These are phyloP conservation scores for Lepetodrilus schrolli DNA, from an alignment of 2,888 invertebrate genomes.

Conservation along the genomic window DNA sequence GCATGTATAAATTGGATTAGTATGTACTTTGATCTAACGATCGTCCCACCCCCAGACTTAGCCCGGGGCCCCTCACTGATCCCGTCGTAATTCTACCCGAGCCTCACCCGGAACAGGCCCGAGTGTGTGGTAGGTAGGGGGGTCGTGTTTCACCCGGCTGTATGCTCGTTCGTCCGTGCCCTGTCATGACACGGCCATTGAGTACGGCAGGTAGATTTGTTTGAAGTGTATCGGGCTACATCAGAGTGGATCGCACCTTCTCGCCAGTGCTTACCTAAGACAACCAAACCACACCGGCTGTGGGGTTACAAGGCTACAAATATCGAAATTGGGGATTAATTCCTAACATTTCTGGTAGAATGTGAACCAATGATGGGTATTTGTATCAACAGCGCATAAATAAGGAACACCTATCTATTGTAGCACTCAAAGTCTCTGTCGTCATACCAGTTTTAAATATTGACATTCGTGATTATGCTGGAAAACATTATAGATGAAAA, in stretches of 20 bases:
- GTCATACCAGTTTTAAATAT: too few species aligned
- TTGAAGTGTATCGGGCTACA: not conserved
- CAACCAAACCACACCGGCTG: slow-evolving; percentile 10
- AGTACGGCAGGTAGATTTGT: not conserved
- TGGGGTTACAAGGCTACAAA: slow-evolving; percentile 1
- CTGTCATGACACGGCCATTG: not conserved
- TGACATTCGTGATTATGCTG: too few species aligned
- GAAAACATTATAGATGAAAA: too few species aligned
- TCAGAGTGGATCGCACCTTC: not conserved
- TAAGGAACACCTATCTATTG: too few species aligned
- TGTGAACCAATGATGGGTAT: not conserved
- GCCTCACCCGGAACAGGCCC: not conserved
- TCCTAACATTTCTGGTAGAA: slow-evolving; percentile 1
- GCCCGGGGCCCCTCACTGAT: not conserved
- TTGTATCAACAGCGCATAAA: not conserved
- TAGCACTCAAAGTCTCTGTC: too few species aligned
- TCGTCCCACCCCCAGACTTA: not conserved
- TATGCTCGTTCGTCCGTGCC: slow-evolving; percentile 23
- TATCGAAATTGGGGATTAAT: slow-evolving; percentile 25
- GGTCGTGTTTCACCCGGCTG: slow-evolving; percentile 7
- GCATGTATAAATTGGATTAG: too few species aligned
- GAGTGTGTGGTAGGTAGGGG: slow-evolving; percentile 15
- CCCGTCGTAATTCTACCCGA: not conserved
- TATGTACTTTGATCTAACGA: not conserved
- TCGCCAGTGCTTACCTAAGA: slow-evolving; percentile 10